These are phyloP conservation scores for Peromyscus eremicus DNA, from an alignment of 2,797 vertebrate genomes.

Conservation along the genomic window DNA sequence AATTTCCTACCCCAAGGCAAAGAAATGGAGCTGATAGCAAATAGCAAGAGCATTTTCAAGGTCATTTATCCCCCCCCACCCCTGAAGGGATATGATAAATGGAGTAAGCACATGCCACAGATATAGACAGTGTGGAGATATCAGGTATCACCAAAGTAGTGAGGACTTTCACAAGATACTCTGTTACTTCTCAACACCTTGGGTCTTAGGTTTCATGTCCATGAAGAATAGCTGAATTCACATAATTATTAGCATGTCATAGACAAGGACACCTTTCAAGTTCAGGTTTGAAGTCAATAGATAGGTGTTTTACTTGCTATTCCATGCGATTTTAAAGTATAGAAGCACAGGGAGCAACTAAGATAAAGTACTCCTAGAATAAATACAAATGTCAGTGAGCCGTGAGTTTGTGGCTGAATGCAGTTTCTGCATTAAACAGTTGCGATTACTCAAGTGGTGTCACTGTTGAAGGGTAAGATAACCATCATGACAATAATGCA, in stretches of 20 bases:
- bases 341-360: not conserved
- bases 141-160: not conserved
- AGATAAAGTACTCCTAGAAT: constrained; percentile 42
- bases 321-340: not conserved
- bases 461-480: not conserved
- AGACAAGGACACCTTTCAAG: not conserved
- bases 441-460: constrained; percentile 36
- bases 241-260: constrained; percentile 2
- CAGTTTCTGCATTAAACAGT: constrained; percentile 48
- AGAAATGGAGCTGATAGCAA: not conserved
- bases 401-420: constrained; percentile 16
- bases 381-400: constrained; percentile 59
- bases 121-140: constrained; percentile 24
- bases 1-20: not conserved
- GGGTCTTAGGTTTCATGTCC: not conserved
- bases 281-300: constrained; percentile 41
- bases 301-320: not conserved
- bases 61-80: not conserved
- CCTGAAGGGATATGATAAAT: not conserved
- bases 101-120: not conserved
- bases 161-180: not conserved
- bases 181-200: not conserved
- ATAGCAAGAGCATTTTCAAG: not conserved
- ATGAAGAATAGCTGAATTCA: not conserved
- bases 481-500: not conserved